Conservation (phyloP, 1,140 invertebrate genomes). For the Megalonaias nervosa region DNA sequence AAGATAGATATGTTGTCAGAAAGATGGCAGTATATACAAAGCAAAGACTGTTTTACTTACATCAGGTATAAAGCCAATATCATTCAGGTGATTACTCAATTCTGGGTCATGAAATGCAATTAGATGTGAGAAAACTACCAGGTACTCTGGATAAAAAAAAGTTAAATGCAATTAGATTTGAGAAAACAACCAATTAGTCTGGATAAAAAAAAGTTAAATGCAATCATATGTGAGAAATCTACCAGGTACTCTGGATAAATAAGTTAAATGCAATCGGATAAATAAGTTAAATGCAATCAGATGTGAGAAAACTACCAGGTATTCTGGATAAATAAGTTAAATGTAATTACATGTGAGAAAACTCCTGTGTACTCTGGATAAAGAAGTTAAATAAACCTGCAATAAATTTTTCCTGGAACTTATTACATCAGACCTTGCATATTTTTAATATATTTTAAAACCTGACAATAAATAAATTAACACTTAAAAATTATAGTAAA, state of each 20-base stretch:
- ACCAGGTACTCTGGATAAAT: conserved; percentile 88
- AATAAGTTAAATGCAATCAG: conserved; percentile 84
- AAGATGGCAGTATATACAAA: too few species aligned
- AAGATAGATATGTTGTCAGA: too few species aligned
- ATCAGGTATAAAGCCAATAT: conserved; percentile 97
- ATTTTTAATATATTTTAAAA: too few species aligned
- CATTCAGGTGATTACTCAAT: conserved; percentile 91
- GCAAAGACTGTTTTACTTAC: conserved; percentile 53
- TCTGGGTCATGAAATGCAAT: conserved; percentile 96
- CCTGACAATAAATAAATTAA: too few species aligned
- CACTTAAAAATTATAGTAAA: too few species aligned
- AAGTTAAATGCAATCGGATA: too few species aligned
- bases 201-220: conserved; percentile 76
- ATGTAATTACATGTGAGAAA: too few species aligned
- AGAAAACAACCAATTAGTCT: conserved; percentile 86
- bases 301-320: conserved; percentile 97
- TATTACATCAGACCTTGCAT: too few species aligned
- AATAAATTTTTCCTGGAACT: too few species aligned
- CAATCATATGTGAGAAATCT: conserved; percentile 96
- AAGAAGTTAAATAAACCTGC: too few species aligned
- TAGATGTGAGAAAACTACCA: conserved; percentile 96
- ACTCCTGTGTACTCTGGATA: too few species aligned
- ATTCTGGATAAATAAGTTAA: conserved; percentile 78
- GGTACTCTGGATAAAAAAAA: conserved; percentile 81
- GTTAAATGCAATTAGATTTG: too few species aligned